Evolutionary conservation across 2,797 vertebrate genomes (phyloP).

Genomic region (Scarus forsteni): DNA sequence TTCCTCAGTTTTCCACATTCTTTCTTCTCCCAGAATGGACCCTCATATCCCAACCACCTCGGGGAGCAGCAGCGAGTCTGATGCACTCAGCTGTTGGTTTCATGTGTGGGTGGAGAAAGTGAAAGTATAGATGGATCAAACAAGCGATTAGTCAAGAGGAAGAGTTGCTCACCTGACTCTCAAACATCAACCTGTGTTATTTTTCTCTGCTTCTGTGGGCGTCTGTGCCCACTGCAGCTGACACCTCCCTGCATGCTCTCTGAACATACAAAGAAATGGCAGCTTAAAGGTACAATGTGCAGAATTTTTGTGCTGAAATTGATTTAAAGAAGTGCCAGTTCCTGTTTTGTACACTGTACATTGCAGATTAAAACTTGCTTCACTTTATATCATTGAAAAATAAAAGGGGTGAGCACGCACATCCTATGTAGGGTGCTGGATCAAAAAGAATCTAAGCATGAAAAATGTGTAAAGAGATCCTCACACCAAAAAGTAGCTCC

Average conservation of each 20-base stretch:
- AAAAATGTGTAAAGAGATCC: no score
- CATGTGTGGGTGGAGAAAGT: constrained; percentile 44
- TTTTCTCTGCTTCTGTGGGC: constrained; percentile 63
- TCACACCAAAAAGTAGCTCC: no score
- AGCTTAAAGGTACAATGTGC: neutral
- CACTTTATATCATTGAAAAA: no score
- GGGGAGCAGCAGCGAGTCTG: constrained; percentile 21
- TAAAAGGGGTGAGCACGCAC: no score
- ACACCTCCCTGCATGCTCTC: constrained; percentile 11
- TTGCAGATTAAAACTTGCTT: no score
- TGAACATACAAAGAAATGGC: constrained; percentile 29
- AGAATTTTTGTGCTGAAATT: no score
- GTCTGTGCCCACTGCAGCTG: constrained; percentile 54
- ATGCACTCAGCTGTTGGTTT: constrained; percentile 20
- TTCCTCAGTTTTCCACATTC: neutral
- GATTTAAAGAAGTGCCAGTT: no score
- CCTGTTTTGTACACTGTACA: no score
- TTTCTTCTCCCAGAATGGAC: constrained; percentile 43
- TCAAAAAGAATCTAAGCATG: no score
- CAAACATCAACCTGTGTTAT: constrained; percentile 55
- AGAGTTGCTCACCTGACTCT: constrained; percentile 73
- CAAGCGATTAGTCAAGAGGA: constrained; percentile 66
- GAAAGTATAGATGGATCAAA: constrained; percentile 48
- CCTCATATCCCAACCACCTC: neutral
- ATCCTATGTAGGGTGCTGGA: no score